A percentile compares a stretch with the other conserved stretches of the same genome.
phyloP scores from a whole-genome alignment of 2,888 invertebrate species.

The Folsomia manolachei region DNA sequence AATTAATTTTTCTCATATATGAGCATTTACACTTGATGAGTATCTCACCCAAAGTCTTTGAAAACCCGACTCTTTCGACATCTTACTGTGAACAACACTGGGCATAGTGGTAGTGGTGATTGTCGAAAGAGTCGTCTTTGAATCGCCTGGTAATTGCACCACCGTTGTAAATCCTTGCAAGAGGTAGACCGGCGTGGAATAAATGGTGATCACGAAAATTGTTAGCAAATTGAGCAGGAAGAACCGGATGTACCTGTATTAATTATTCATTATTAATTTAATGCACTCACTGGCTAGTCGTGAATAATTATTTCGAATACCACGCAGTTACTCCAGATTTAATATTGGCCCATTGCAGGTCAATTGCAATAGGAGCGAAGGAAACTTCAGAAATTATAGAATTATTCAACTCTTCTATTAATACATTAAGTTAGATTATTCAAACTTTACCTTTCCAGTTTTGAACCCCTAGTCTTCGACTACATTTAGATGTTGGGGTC shows the following conservation, averaged over 20 bases:
- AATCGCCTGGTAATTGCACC: too few relatives aligned
- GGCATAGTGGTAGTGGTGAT: too few relatives aligned
- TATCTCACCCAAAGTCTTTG: too few relatives aligned
- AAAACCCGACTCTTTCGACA: too few relatives aligned
- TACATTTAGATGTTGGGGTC: background rate
- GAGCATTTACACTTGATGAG: too few relatives aligned
- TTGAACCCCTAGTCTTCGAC: background rate
- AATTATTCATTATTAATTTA: background rate
- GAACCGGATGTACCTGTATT: conserved; percentile 1
- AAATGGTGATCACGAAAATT: background rate
- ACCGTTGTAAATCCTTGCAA: background rate
- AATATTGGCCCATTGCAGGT: background rate
- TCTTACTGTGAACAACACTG: too few relatives aligned
- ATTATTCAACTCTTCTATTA: background rate
- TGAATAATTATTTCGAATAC: background rate
- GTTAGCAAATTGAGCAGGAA: background rate
- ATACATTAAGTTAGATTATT: background rate
- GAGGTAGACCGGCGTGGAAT: background rate
- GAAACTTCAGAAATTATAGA: background rate
- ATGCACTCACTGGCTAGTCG: background rate
- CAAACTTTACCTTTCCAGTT: background rate
- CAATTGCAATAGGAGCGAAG: too few relatives aligned
- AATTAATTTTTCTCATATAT: background rate
- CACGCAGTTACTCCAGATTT: background rate
- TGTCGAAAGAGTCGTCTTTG: too few relatives aligned